phyloP scores from a whole-genome alignment of 2,113 vertebrate species.

The Scopus umbretta region DNA sequence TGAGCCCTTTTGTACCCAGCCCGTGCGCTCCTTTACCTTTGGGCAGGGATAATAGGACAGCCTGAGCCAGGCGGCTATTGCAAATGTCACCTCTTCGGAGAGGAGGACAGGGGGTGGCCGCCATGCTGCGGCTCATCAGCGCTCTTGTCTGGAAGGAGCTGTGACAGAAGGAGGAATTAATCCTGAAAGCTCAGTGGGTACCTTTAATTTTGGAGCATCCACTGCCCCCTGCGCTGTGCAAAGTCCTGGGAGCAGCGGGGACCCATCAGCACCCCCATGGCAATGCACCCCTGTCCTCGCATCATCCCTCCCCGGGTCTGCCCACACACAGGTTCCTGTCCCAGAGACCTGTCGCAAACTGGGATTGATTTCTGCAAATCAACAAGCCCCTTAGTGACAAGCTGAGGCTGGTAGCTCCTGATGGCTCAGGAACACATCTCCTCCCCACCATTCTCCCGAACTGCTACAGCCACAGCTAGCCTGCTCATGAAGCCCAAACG shows the following conservation, averaged over 20 bases:
- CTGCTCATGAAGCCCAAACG: rapidly evolving
- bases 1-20: background rate
- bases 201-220: background rate
- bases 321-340: background rate
- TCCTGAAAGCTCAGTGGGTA: background rate
- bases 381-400: rapidly evolving
- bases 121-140: background rate
- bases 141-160: background rate
- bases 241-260: background rate
- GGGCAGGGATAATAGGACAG: background rate
- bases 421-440: background rate
- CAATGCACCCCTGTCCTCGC: rapidly evolving
- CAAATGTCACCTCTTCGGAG: background rate
- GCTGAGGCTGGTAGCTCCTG: background rate
- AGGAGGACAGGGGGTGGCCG: background rate
- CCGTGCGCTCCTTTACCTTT: background rate
- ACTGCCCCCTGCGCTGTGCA: rapidly evolving
- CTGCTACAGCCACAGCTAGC: rapidly evolving
- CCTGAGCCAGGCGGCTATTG: background rate
- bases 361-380: background rate
- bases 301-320: background rate
- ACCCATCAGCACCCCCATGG: background rate
- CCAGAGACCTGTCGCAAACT: background rate
- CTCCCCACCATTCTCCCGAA: rapidly evolving
- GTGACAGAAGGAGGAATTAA: background rate